These are phyloP conservation scores for Salvelinus sp. DNA, from an alignment of 2,113 vertebrate genomes.

Conservation along the genomic window DNA sequence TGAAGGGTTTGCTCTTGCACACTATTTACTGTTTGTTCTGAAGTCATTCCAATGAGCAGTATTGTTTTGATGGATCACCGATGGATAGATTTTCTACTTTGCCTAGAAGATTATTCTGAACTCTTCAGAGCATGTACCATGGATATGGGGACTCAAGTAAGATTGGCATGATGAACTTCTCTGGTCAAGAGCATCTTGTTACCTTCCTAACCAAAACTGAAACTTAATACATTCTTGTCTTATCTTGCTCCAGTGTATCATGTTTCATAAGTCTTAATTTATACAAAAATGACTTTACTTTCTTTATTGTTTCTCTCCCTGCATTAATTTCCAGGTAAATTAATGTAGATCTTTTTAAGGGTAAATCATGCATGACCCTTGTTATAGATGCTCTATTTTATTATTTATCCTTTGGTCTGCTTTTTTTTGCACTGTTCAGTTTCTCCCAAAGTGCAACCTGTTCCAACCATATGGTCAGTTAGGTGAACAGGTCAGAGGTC, in stretches of 20 bases:
- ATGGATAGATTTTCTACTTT: neutral
- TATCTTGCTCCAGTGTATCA: slow-evolving; percentile 62
- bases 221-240: slow-evolving; percentile 44
- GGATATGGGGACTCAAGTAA: slow-evolving; percentile 48
- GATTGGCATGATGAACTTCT: slow-evolving; percentile 59
- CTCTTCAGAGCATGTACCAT: slow-evolving; percentile 49
- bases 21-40: slow-evolving; percentile 36
- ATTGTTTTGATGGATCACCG: neutral
- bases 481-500: slow-evolving; percentile 53
- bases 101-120: slow-evolving; percentile 41
- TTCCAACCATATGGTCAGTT: slow-evolving; percentile 24
- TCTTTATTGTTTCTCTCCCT: slow-evolving; percentile 89
- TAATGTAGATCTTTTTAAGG: slow-evolving; percentile 48
- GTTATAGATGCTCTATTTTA: slow-evolving; percentile 50
- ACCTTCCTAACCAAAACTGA: slow-evolving; percentile 60
- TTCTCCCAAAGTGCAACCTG: slow-evolving; percentile 58
- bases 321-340: slow-evolving; percentile 70
- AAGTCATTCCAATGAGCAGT: slow-evolving; percentile 37
- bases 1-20: neutral
- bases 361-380: slow-evolving; percentile 68
- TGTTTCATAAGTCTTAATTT: slow-evolving; percentile 67
- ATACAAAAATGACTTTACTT: slow-evolving; percentile 52
- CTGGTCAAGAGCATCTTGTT: slow-evolving; percentile 49
- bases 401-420: slow-evolving; percentile 54
- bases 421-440: slow-evolving; percentile 84